Percentiles rank a stretch among this genome's conserved stretches.
Conservation (phyloP, 2,113 vertebrate species). For the Rhinoptilus africanus region DNA sequence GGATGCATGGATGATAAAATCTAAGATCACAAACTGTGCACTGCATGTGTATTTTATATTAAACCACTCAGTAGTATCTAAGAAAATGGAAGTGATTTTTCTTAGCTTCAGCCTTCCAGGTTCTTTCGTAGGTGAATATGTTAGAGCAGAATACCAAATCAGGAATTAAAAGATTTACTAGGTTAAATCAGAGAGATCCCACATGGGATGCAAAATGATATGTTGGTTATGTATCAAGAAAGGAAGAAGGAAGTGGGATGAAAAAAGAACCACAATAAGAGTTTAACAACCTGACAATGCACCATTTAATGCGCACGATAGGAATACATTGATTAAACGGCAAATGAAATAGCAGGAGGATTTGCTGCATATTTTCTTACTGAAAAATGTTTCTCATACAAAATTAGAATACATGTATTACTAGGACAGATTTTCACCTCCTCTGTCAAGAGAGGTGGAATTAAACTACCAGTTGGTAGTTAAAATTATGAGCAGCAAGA, state of each 20-base stretch:
- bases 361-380: neutral
- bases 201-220: neutral
- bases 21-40: conserved; percentile 7
- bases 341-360: neutral
- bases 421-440: neutral
- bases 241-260: neutral
- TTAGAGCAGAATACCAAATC: conserved; percentile 32
- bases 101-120: neutral
- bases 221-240: neutral
- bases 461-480: neutral
- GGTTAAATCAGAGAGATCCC: conserved; percentile 22
- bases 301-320: neutral
- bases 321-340: neutral
- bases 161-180: conserved; percentile 43
- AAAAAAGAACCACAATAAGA: neutral
- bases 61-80: neutral
- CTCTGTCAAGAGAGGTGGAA: neutral
- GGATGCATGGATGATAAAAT: neutral
- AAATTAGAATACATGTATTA: neutral
- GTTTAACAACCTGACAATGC: neutral
- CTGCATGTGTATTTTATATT: conserved; percentile 19
- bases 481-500: neutral
- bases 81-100: conserved; percentile 59
- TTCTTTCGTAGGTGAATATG: neutral
- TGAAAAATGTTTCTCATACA: neutral